Base-by-base conservation (phyloP, 2,113 vertebrate genomes). In the Panurus biarmicus region DNA sequence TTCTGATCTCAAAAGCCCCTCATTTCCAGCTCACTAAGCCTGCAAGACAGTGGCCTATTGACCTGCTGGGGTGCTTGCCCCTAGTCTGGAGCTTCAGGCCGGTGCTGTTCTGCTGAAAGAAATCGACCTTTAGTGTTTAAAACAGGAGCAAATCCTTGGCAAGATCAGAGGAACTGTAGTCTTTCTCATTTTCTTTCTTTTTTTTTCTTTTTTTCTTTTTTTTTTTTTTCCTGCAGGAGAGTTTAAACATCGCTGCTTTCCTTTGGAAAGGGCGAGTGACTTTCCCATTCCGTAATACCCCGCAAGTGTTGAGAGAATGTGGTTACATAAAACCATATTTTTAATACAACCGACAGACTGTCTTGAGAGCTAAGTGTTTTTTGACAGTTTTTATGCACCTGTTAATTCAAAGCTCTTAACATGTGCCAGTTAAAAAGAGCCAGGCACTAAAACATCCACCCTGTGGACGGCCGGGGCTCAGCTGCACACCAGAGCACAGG, bases 321-420 rank as follows among this genome's bases (percentile, higher is more conserved):
- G 94, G 96, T 97, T 97, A 97, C 97, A 95, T 96, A 97, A 97
- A 97, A 96, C 96, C 96, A 76, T 98, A 98, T 97, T 98, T 98
- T 98, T 97, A 98, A 98, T 96, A 96, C 96, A 95, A 97, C 96
- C 96, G 96, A 98, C 97, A 98, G 97, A 98, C 96, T 97, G 97
- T 98, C 97, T 98, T 97, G 96, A 97, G 97, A 98, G 97, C 97
- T 98, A 98, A 98, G 97, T 98, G 97, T 97, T 97, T 97, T 98
- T 97, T 98, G 98, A 98, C 98, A 98, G 98, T 98, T 98, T 98
- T 98, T 98, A 98, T 97, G 97, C 97, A 98, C 98, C 98, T 98
- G 98, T 97, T 98, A 98, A 98, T 98, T 98, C 97, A 97, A 98
- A 98, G 97, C 97, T 98, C 98, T 98, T 98, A 98, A 98, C 98